Base-by-base conservation (phyloP, 1,140 invertebrate genomes). In the Theocolax elegans region DNA sequence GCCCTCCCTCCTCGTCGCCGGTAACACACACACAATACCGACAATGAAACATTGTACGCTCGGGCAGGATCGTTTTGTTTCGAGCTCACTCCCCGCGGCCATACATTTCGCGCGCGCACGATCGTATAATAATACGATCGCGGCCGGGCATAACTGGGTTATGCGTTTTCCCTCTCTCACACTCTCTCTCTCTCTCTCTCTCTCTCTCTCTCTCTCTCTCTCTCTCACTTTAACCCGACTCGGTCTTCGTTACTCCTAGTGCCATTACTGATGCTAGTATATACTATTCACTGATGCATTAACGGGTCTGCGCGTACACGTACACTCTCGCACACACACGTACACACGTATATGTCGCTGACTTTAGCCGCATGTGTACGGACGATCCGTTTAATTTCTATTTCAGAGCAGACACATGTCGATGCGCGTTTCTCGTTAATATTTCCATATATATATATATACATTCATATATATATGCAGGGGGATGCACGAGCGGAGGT, bases 21-120 rank as follows among this genome's bases (percentile, higher is more conserved):
- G n/a, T 19, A 6, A 8, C 31, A 7, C 12, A 1, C 54, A 9
- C 9, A 62, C 25, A 40, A 42, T 64, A 21, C 49, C 23, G n/a
- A 56, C 51, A 46, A 56, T 66, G 51, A 46, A 44, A 56, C 51
- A 66, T 44, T 46, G 25, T 56, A 6, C 48, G 8, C 49, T 35
- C n/a, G 19, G 2, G 62, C 29, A 3, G 31, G 38, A 54, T 65
- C 51, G 35, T 53, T 56, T 66, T 66, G 51, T 66, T 66, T 64
- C 49, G 10, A 1, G 0, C 56, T 27, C 17, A 4, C 19, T 19
- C 3, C 17, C 9, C 44, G 8, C 29, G 4, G 1, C 13, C 2
- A 35, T 13, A 54, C 29, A 54, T 19, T 10, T 35, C 10, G 31
- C 31, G 31, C n/a, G 27, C 51, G 2, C 2, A 25, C n/a, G 3